A percentile compares a stretch with the other conserved stretches of the same genome.
These are phyloP conservation scores for Ammodramus savannarum DNA, from an alignment of 2,113 vertebrate species.

Conservation along the genomic window DNA sequence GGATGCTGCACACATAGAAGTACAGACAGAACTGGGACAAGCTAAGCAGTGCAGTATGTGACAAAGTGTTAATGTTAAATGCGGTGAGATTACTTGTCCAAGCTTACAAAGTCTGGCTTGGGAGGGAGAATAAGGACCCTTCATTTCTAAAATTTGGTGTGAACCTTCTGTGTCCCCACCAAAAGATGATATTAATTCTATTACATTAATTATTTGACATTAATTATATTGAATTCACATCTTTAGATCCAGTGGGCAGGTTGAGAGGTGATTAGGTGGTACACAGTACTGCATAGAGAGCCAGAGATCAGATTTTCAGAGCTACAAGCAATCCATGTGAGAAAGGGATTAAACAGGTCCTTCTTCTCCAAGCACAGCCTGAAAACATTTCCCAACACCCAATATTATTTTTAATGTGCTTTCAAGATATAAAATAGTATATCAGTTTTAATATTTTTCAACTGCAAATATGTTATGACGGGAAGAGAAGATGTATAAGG, in stretches of 20 bases:
- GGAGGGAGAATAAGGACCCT: neutral
- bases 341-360: neutral
- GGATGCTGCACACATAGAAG: neutral
- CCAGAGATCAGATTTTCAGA: neutral
- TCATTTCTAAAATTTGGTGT: neutral
- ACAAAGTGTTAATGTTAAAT: neutral
- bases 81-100: neutral
- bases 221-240: neutral
- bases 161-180: neutral
- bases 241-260: neutral
- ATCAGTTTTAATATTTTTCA: conserved; percentile 12
- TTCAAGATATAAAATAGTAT: neutral
- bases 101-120: neutral
- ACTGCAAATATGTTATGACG: neutral
- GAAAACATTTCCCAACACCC: neutral
- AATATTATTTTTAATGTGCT: neutral
- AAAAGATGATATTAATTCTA: neutral
- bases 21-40: neutral
- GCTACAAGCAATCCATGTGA: neutral
- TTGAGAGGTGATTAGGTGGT: neutral
- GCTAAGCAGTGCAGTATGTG: neutral
- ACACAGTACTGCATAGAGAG: neutral
- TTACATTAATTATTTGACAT: neutral
- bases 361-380: neutral
- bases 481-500: neutral